Evolutionary conservation across 2,113 vertebrate genomes (phyloP), one percentile per base, ranked within the genome.

Genomic region (Gymnorhina tibicen): DNA sequence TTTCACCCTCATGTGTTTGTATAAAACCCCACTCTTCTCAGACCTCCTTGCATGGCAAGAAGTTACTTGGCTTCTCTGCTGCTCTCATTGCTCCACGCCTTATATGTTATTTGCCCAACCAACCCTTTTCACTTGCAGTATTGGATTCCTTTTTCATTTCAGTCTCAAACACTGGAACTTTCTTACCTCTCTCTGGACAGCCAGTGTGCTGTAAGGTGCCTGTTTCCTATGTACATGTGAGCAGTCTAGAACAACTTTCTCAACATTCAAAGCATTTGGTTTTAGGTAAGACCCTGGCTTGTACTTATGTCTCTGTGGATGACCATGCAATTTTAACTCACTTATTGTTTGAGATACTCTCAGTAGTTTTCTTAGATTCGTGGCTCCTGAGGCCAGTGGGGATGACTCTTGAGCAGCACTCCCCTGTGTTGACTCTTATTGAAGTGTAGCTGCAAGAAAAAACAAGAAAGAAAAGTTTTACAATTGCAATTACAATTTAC

Each of bases 351-450:
- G 55, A 74, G 59, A 74, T 47, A 56, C 1, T 62, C 19, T 50
- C 23, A 23, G 30, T n/a, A 60, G 15, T 72, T 82, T 85, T 68
- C 52, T 82, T n/a, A 59, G 33, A 49, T 84, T 49, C 1, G 2
- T 21, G 50, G 26, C 20, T 78, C 35, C 33, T 0, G 0, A 69
- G n/a, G 41, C 32, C 67, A 59, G 26, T 0, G 4, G 12, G 32
- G 39, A 20, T 62, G n/a, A 39, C 50, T 59, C 24, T 33, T 35
- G 46, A 73, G 59, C 22, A 66, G n/a, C 27, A 69, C 8, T 77
- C 14, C 11, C 7, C 12, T 18, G 7, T 50, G 21, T 30, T 80
- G 70, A 30, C 11, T 74, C 13, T 82, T 68, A 53, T 47, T 53
- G 50, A 66, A 69, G 19, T 24, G n/a, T 21, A 64, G 18, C 27